Base-by-base conservation (phyloP, 2,888 invertebrate genomes). In the Trachelus iudaicus region DNA sequence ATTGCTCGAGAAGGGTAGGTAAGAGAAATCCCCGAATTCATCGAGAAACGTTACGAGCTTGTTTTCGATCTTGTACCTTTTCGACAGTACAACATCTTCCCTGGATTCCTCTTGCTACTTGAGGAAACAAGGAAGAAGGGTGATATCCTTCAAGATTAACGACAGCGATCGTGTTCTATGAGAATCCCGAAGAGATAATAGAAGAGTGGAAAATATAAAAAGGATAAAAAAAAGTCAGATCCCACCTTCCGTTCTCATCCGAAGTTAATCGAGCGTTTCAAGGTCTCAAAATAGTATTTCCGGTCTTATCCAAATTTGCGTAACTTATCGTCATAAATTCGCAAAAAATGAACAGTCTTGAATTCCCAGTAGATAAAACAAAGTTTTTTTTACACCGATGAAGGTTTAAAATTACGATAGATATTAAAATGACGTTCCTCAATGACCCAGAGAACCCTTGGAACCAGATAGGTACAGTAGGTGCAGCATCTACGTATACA, bases 41-140 rank as follows among this genome's bases (percentile, higher is more conserved):
- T 34, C 30, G 30, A 30, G n/a, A 34, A 74, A 35, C 31, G 73
- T 74, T 31, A 40, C 73, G 69, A 74, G 73, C 73, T 74, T 73
- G 77, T 74, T 56, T 73, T 35, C 56, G 37, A 40, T 37, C 35
- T 69, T 75, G 30, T 76, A 34, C 71, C 35, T 76, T 71, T 34
- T 35, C 56, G 15, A 34, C 73, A 23, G 71, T 13, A 71, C 30
- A 34, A 11, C 71, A 34, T 71, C 71, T 15, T 33, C 71, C 71
- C 30, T 13, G 11, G 30, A 30, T 13, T 15, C 23, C 56, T 15
- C 9, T 56, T 56, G 56, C 56, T 56, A 9, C 56, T 56, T 15
- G 23, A 56, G 23, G 9, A 56, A 56, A 56, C 56, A 33, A 33
- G 71, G 71, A 15, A 33, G 31, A 15, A 35, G 35, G 69, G 71